A percentile compares a stretch with the other conserved stretches of the same genome.
These are phyloP conservation scores for Eustalomyia histrio DNA, from an alignment of 2,888 invertebrate species.

Conservation along the genomic window DNA sequence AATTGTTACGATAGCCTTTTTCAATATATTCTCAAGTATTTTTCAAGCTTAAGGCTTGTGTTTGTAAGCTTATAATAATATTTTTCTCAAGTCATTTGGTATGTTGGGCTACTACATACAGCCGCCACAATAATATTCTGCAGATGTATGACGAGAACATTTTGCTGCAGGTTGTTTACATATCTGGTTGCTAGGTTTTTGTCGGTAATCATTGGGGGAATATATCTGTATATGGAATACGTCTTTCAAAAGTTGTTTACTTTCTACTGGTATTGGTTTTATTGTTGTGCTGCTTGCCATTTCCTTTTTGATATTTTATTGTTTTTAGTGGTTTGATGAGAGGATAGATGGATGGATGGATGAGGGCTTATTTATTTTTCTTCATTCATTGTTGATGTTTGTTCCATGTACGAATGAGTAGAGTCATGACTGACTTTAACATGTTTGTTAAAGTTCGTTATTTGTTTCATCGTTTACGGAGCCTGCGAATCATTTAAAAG, in stretches of 20 bases:
- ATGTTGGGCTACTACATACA: conserved; percentile 24
- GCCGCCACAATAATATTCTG: too few species aligned
- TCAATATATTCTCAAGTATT: too few species aligned
- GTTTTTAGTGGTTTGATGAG: not conserved
- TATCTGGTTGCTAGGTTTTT: conserved; percentile 43
- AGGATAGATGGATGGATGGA: not conserved
- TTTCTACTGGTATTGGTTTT: not conserved
- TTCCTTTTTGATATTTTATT: not conserved
- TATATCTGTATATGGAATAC: conserved; percentile 38
- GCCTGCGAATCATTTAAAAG: conserved; percentile 42
- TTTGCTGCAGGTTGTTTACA: conserved; percentile 59
- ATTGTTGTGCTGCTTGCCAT: not conserved
- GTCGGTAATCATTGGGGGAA: conserved; percentile 48
- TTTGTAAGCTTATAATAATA: too few species aligned
- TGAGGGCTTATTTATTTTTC: conserved; percentile 4
- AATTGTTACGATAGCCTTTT: too few species aligned
- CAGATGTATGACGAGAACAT: conserved; percentile 31
- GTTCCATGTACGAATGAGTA: conserved; percentile 6
- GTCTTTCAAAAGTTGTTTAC: conserved; percentile 10
- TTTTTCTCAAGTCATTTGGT: too few species aligned
- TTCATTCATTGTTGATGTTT: not conserved
- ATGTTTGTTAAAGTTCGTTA: conserved; percentile 32
- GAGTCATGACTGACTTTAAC: conserved; percentile 18
- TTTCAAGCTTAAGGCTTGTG: too few species aligned
- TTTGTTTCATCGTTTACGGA: conserved; percentile 22